A percentile compares a stretch with the other conserved stretches of the same genome.
phyloP scores from a whole-genome alignment of 2,113 vertebrate genomes.

The Salvelinus namaycush region DNA sequence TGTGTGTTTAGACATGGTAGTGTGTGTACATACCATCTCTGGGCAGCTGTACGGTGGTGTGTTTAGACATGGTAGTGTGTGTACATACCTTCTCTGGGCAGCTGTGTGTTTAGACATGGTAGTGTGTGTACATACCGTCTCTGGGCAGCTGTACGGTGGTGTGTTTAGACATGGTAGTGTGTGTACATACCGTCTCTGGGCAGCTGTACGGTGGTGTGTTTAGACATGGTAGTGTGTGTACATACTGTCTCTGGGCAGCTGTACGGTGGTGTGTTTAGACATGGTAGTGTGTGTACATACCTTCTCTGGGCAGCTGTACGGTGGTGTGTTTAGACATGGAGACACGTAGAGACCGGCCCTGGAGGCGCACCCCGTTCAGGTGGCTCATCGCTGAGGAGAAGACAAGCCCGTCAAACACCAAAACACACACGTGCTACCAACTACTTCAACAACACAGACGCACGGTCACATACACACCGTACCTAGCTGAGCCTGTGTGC shows the following conservation, averaged over 20 bases:
- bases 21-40: constrained; percentile 60
- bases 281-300: constrained; percentile 55
- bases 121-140: constrained; percentile 45
- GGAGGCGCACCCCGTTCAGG: constrained; percentile 91
- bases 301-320: constrained; percentile 88
- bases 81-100: constrained; percentile 77
- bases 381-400: constrained; percentile 88
- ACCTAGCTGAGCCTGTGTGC: constrained; percentile 96
- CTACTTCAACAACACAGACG: not conserved
- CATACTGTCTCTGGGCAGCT: constrained; percentile 82
- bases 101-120: constrained; percentile 72
- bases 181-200: constrained; percentile 72
- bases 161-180: constrained; percentile 83
- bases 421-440: not conserved
- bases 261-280: constrained; percentile 68
- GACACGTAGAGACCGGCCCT: constrained; percentile 87
- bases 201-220: constrained; percentile 78
- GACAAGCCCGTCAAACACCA: not conserved
- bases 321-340: constrained; percentile 93
- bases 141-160: constrained; percentile 93
- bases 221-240: too few relatives aligned
- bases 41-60: constrained; percentile 92
- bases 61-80: constrained; percentile 80
- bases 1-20: constrained; percentile 70
- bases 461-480: constrained; percentile 12